Evolutionary conservation across 2,888 invertebrate genomes (phyloP), one percentile per base, ranked within the genome.

Genomic region (Nysson spinosus): DNA sequence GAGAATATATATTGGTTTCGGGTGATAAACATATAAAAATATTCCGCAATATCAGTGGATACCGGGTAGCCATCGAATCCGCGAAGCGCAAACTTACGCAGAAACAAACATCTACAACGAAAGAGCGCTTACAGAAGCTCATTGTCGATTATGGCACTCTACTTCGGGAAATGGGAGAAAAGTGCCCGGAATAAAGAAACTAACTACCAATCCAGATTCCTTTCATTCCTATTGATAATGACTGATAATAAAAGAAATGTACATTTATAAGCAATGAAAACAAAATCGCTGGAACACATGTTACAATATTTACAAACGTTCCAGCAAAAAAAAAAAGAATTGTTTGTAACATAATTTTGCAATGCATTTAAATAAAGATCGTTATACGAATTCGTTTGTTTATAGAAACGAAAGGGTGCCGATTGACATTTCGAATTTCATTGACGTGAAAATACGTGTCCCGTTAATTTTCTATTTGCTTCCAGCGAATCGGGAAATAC

Each of bases 1-100:
- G 94, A 16, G 92, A 93, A 81, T 93, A 92, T 81, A 81, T 96
- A 35, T 89, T 94, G 70, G 91, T 92, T 0, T 90, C 93, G 52
- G 95, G 95, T 9, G 95, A 95, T 75, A 92, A 91, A 69, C 92
- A 92, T 42, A 91, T 96, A 7, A 89, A 94, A 32, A 90, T 96
- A 47, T 92, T 96, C 79, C 93, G 94, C 84, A 97, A 96, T 79
- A 89, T 94, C 4, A 90, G 92, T n/a, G 94, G 93, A 3, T 91
- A 91, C 77, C 88, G 89, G 52, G 88, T 87, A 72, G 87, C 83
- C 39, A 89, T 88, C 75, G 85, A 85, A 24, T 85, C 87, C 3
- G 88, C 90, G 7, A 88, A 87, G 69, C 85, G 87, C 20, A 90
- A 90, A 70, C 86, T 93, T 30, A 87, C 89, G 42, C 88, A 90